phyloP scores from a whole-genome alignment of 2,797 vertebrate genomes.

The Gallinago stenura region DNA sequence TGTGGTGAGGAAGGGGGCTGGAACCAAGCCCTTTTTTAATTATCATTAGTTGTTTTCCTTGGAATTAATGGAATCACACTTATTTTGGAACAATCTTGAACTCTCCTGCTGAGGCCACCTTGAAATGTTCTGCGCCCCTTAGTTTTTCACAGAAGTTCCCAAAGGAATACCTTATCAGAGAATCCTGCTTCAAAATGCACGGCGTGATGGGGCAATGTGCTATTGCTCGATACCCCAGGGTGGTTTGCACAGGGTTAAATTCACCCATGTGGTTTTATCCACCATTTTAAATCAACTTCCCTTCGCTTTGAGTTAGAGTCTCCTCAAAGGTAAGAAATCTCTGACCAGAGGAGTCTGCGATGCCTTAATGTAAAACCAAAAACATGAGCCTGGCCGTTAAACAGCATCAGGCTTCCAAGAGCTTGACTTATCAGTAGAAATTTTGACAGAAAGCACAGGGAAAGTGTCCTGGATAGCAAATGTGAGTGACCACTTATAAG shows the following conservation, averaged over 20 bases:
- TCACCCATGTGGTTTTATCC: not conserved
- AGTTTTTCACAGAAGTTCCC: not conserved
- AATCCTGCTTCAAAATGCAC: not conserved
- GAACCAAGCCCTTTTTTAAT: not conserved
- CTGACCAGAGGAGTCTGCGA: constrained; percentile 15
- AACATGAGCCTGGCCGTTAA: constrained; percentile 20
- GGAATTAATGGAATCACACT: not conserved
- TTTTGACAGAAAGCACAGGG: not conserved
- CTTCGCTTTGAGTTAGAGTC: constrained; percentile 10
- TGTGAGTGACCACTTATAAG: constrained; percentile 22
- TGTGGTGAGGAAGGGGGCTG: not conserved
- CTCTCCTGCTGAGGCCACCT: not conserved
- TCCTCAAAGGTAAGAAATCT: not conserved
- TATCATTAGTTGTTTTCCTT: not conserved
- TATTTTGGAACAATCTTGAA: not conserved
- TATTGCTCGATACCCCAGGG: not conserved
- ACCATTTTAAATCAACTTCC: constrained; percentile 30
- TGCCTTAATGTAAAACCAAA: constrained; percentile 45
- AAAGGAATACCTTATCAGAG: not conserved
- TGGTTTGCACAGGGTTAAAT: not conserved
- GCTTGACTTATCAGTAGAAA: constrained; percentile 27
- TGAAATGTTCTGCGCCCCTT: not conserved
- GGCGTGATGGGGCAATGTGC: not conserved
- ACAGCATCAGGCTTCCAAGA: constrained; percentile 7
- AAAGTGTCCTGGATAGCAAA: constrained; percentile 42